phyloP scores from a whole-genome alignment of 1,140 invertebrate genomes.

The Caenorhabditis brenneri region DNA sequence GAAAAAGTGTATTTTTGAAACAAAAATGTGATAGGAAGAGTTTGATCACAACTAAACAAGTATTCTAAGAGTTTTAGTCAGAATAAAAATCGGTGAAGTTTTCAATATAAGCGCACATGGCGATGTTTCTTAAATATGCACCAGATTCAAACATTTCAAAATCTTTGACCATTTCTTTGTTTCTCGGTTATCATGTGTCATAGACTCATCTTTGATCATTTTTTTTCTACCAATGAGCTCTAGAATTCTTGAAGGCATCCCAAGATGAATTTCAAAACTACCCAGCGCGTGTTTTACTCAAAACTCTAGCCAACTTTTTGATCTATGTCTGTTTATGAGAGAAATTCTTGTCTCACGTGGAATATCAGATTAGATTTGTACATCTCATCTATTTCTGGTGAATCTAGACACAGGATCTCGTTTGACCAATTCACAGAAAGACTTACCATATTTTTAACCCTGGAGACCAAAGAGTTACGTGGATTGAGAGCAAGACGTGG shows the following conservation, averaged over 20 bases:
- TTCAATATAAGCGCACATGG: too few species aligned
- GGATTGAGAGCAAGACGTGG: neutral
- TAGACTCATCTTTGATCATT: too few species aligned
- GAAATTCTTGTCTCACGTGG: slow-evolving; percentile 19
- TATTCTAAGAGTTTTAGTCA: too few species aligned
- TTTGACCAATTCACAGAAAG: neutral
- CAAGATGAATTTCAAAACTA: neutral
- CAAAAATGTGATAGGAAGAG: too few species aligned
- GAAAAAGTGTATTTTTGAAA: too few species aligned
- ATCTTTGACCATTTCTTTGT: too few species aligned
- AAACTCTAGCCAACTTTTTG: neutral
- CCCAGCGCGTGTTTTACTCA: neutral
- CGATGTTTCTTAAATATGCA: too few species aligned
- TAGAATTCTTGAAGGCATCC: neutral
- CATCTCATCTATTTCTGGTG: neutral
- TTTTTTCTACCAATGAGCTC: neutral
- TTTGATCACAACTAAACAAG: too few species aligned
- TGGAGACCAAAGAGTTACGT: neutral
- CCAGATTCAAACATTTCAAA: too few species aligned
- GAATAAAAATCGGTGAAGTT: too few species aligned
- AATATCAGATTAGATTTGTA: neutral
- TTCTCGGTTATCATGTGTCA: too few species aligned
- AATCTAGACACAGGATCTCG: neutral
- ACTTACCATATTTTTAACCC: slow-evolving; percentile 6
- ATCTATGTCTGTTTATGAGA: neutral